Evolutionary conservation across 2,888 invertebrate species (phyloP).

Genomic region (Pseudococcus viburni): DNA sequence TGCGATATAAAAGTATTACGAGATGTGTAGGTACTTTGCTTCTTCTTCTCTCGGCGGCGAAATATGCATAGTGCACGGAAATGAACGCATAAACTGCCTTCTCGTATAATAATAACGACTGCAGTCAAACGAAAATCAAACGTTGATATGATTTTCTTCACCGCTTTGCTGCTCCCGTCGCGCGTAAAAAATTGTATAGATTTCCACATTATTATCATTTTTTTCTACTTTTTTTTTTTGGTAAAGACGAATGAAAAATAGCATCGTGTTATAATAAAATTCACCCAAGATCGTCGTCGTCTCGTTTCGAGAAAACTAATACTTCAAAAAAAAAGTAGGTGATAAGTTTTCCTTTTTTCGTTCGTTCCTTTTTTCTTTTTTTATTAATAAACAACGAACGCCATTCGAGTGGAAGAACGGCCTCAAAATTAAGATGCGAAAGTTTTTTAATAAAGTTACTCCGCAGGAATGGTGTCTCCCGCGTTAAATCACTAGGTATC

Average conservation of each 20-base stretch:
- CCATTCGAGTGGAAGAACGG: conserved; percentile 14
- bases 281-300: conserved; percentile 26
- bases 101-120: conserved; percentile 22
- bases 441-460: conserved; percentile 46
- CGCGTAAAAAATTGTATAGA: conserved; percentile 4
- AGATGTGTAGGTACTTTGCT: conserved; percentile 5
- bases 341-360: conserved; percentile 22
- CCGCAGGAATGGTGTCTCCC: conserved; percentile 33
- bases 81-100: conserved; percentile 34
- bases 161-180: neutral
- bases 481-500: conserved; percentile 38
- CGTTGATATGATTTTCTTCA: conserved; percentile 5
- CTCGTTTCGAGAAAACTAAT: conserved; percentile 13
- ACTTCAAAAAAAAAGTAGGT: conserved; percentile 31
- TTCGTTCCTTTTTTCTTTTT: neutral
- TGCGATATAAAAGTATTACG: conserved; percentile 25
- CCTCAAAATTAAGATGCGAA: conserved; percentile 26
- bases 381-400: conserved; percentile 45
- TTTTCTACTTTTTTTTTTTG: neutral
- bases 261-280: conserved; percentile 28
- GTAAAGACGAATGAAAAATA: conserved; percentile 8
- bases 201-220: conserved; percentile 8
- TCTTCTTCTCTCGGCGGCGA: neutral
- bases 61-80: conserved; percentile 30
- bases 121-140: conserved; percentile 36